Base-by-base conservation (phyloP, 2,888 invertebrate species). In the Copidosoma aretas region DNA sequence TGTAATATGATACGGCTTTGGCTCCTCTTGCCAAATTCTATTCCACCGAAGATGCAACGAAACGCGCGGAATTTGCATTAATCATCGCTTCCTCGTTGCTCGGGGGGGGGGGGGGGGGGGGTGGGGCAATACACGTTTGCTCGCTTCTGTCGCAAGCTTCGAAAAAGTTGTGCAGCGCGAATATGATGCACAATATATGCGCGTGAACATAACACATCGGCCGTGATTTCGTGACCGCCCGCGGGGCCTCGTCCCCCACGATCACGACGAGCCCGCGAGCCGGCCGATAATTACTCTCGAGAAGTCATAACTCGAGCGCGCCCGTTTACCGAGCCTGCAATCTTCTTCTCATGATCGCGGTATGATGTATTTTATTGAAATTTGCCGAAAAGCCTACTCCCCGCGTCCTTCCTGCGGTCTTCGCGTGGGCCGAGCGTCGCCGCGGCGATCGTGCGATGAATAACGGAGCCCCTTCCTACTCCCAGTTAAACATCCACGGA, bases 181-280 rank as follows among this genome's bases (percentile, higher is more conserved):
- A 32, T 5, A 8, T 8, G 4, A 32, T 32, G 32, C 8, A 32
- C n/a, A n/a, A n/a, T n/a, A 32, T 32, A 8, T 32, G 32, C 32
- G 22, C 46, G 17, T 21, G 39, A 24, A 32, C 3, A 32, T 32
- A 32, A 5, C 8, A 4, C 53, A 22, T 39, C 49, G 24, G 24
- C 25, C 10, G 43, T 58, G 53, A 59, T 58, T 43, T 67, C 67
- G 67, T 67, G 62, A 63, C 24, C n/a, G 67, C 67, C 67, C 21
- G 2, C 1, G 53, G 62, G 58, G 66, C 21, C 49, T 43, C 64
- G 17, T 68, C 60, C 43, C n/a, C n/a, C n/a, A n/a, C n/a, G 41
- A 53, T 56, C 58, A 39, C 32, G 39, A 52, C 43, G 63, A 59
- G 54, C 57, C 39, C 60, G 60, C 60, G 49, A 64, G 51, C 43